These are phyloP conservation scores for Eueides isabella DNA, from an alignment of 1,140 invertebrate species.

Conservation along the genomic window DNA sequence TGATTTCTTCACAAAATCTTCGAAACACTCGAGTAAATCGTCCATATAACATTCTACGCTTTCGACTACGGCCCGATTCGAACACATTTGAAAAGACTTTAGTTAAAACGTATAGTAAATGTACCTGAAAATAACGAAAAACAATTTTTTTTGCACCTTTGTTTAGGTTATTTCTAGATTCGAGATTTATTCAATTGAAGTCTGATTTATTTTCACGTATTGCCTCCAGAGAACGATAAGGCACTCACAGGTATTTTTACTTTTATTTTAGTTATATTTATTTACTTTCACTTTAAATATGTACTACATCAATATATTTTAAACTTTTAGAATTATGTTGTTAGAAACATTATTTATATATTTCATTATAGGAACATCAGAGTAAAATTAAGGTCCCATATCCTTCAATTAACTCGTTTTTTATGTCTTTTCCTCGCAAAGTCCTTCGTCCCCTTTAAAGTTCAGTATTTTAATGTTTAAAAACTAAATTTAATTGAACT, in stretches of 20 bases:
- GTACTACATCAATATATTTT: no score
- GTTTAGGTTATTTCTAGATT: background rate
- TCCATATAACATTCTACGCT: conserved; percentile 61
- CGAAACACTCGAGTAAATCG: conserved; percentile 56
- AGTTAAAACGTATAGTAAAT: conserved; percentile 68
- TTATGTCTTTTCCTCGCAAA: no score
- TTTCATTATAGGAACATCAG: no score
- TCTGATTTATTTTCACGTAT: no score
- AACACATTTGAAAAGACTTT: conserved; percentile 50
- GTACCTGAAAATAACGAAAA: conserved; percentile 54
- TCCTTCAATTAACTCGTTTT: no score
- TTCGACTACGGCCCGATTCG: conserved; percentile 45
- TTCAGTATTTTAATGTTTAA: background rate
- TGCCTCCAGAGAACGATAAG: no score
- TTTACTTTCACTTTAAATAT: no score
- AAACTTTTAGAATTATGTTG: no score
- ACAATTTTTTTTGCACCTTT: background rate
- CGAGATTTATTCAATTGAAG: background rate
- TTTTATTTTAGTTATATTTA: background rate
- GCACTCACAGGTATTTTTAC: background rate
- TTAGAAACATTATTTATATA: no score
- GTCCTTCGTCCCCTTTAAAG: no score
- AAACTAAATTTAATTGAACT: background rate
- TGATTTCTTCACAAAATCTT: conserved; percentile 61
- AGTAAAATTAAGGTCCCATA: no score